These are phyloP conservation scores for Pterocles orientalis DNA, from an alignment of 2,113 vertebrate species.

Conservation along the genomic window DNA sequence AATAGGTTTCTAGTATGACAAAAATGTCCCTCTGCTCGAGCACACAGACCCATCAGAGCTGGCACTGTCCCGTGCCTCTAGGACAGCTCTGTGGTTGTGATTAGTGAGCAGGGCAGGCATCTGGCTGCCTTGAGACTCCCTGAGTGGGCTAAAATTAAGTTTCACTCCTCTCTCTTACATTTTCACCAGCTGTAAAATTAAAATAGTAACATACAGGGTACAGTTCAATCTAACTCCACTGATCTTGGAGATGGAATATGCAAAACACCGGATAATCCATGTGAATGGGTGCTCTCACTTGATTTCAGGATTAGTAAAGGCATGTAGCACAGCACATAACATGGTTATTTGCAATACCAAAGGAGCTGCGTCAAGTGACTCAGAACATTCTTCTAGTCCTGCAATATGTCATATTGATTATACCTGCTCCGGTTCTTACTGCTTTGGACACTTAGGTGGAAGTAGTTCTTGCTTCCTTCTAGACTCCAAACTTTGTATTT, in stretches of 20 bases:
- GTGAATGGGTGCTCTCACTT: neutral
- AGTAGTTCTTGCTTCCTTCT: no score
- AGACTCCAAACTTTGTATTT: no score
- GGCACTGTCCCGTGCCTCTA: neutral
- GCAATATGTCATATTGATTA: no score
- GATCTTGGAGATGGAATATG: neutral
- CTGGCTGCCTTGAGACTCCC: neutral
- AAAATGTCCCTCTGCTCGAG: fast-evolving
- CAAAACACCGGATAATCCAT: neutral
- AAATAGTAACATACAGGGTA: neutral
- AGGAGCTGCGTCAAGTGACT: neutral
- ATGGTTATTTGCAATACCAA: neutral
- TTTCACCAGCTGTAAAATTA: neutral
- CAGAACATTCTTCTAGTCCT: neutral
- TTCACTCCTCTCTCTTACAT: neutral
- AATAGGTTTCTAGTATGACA: neutral
- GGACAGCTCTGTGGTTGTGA: fast-evolving
- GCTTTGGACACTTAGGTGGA: no score
- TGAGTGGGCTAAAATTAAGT: neutral
- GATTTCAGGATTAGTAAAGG: neutral
- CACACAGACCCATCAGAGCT: neutral
- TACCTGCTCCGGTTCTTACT: no score
- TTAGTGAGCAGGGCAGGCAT: neutral
- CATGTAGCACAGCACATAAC: fast-evolving
- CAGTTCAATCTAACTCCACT: neutral